These are phyloP conservation scores for Apoda limacodes DNA, from an alignment of 2,888 invertebrate species.

Conservation along the genomic window DNA sequence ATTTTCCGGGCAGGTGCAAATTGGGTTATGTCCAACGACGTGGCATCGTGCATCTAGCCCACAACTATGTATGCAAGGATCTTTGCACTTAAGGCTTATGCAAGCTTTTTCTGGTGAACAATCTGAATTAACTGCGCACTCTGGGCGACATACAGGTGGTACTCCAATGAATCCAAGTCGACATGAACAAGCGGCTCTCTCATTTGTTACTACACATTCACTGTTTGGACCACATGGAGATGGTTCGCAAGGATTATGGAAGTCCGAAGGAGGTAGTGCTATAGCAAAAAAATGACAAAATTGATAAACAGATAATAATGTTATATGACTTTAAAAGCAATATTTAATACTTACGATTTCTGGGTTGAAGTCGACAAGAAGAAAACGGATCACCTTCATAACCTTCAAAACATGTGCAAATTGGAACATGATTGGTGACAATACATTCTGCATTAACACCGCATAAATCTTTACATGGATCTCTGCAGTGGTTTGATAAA, in stretches of 20 bases:
- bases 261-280: too few relatives aligned
- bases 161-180: slow-evolving; percentile 76
- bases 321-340: too few relatives aligned
- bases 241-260: slow-evolving; percentile 80
- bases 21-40: slow-evolving; percentile 83
- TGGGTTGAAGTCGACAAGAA: slow-evolving; percentile 74
- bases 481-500: slow-evolving; percentile 85
- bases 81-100: slow-evolving; percentile 78
- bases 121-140: slow-evolving; percentile 82
- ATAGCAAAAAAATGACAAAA: too few relatives aligned
- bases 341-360: slow-evolving; percentile 59
- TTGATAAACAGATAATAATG: too few relatives aligned
- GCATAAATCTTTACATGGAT: slow-evolving; percentile 88
- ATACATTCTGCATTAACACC: slow-evolving; percentile 86
- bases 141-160: slow-evolving; percentile 81
- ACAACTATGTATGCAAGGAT: slow-evolving; percentile 82
- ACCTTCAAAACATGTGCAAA: slow-evolving; percentile 82
- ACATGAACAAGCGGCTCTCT: slow-evolving; percentile 81
- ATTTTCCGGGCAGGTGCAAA: slow-evolving; percentile 77
- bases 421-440: slow-evolving; percentile 85
- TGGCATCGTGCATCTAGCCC: slow-evolving; percentile 82
- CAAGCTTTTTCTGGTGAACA: slow-evolving; percentile 80
- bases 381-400: slow-evolving; percentile 87
- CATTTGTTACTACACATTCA: slow-evolving; percentile 76
- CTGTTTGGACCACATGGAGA: slow-evolving; percentile 84